These are phyloP conservation scores for Sylvicola cinctus DNA, from an alignment of 2,888 invertebrate genomes.

Conservation along the genomic window DNA sequence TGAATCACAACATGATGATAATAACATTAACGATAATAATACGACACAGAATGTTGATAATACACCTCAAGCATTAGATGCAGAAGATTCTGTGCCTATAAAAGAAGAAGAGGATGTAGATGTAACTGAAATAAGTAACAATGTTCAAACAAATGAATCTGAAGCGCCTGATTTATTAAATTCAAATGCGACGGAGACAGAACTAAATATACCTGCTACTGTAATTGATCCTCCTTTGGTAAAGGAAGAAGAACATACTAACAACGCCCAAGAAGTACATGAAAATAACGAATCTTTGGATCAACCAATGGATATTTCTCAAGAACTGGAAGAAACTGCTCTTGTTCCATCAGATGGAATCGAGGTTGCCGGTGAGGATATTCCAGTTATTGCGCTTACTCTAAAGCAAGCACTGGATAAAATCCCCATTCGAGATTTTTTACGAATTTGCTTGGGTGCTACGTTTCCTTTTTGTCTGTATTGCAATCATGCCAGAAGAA, in stretches of 20 bases:
- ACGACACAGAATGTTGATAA: slow-evolving; percentile 5
- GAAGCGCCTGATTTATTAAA: too few relatives aligned
- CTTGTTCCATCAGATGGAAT: slow-evolving; percentile 21
- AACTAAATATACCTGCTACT: too few relatives aligned
- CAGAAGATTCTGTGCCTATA: too few relatives aligned
- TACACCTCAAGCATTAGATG: slow-evolving; percentile 5
- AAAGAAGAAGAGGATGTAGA: slow-evolving; percentile 14
- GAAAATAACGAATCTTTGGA: too few relatives aligned
- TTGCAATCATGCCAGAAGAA: slow-evolving; percentile 69
- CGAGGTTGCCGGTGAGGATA: slow-evolving; percentile 37
- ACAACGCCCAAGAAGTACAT: too few relatives aligned
- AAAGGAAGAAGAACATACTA: too few relatives aligned
- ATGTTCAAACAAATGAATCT: too few relatives aligned
- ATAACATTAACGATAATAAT: slow-evolving; percentile 9
- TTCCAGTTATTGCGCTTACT: slow-evolving; percentile 45
- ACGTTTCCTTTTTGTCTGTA: slow-evolving; percentile 56
- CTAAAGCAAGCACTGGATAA: slow-evolving; percentile 55
- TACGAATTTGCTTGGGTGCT: slow-evolving; percentile 50
- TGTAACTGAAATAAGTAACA: too few relatives aligned
- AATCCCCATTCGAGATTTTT: slow-evolving; percentile 45
- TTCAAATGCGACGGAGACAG: too few relatives aligned
- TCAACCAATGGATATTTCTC: too few relatives aligned
- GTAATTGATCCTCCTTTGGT: too few relatives aligned
- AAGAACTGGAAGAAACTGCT: slow-evolving; percentile 14
- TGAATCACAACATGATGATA: slow-evolving; percentile 7